Evolutionary conservation across 2,888 invertebrate genomes (phyloP).

Genomic region (Drosophila greeni): DNA sequence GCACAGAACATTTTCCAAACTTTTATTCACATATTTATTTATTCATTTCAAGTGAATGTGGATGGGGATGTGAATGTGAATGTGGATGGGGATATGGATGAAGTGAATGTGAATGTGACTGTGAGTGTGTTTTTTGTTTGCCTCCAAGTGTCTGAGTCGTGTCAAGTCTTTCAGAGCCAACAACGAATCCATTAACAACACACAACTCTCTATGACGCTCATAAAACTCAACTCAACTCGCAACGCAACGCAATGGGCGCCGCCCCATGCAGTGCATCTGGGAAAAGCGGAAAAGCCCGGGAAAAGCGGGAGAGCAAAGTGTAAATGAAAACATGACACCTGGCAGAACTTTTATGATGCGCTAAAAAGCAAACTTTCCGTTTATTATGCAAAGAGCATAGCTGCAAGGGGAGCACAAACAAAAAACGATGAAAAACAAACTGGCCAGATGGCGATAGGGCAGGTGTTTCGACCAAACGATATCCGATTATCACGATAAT

Average conservation of each 20-base stretch:
- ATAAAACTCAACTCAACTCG: slow-evolving; percentile 36
- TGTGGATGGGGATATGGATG: slow-evolving; percentile 9
- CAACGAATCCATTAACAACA: slow-evolving; percentile 42
- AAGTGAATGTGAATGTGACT: slow-evolving; percentile 13
- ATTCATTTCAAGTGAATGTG: slow-evolving; percentile 26
- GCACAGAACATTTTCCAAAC: slow-evolving; percentile 33
- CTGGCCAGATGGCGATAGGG: slow-evolving; percentile 16
- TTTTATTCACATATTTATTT: slow-evolving; percentile 46
- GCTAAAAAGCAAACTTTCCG: slow-evolving; percentile 58
- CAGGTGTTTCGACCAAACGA: slow-evolving; percentile 12
- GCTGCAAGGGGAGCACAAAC: slow-evolving; percentile 18
- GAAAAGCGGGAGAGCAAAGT: slow-evolving; percentile 41
- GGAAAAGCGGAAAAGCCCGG: slow-evolving; percentile 11
- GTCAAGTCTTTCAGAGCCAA: slow-evolving; percentile 38
- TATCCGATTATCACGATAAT: slow-evolving; percentile 1
- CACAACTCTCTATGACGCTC: slow-evolving; percentile 29
- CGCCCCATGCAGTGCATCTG: slow-evolving; percentile 32
- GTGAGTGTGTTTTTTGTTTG: slow-evolving; percentile 12
- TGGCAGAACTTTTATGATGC: slow-evolving; percentile 61
- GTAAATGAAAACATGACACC: slow-evolving; percentile 74
- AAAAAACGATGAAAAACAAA: slow-evolving; percentile 9
- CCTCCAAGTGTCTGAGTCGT: slow-evolving; percentile 36
- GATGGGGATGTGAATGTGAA: neutral
- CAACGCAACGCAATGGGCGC: slow-evolving; percentile 1
- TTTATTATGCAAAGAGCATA: slow-evolving; percentile 51